Percentiles rank a stretch among this genome's conserved stretches.
Conservation (phyloP, 1,140 invertebrate genomes). For the Neotoxoptera formosana region DNA sequence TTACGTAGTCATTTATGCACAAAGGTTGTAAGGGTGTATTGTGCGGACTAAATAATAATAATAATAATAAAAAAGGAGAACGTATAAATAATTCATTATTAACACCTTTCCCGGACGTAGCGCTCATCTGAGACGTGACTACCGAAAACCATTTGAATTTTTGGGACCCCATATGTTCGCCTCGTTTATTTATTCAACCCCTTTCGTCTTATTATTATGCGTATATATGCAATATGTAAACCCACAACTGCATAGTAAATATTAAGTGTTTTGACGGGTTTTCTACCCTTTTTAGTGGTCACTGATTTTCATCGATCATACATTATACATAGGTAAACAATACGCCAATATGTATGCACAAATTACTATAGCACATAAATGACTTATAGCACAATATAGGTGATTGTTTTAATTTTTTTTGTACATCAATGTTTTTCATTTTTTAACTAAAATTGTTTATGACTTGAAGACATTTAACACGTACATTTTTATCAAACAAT, state of each 20-base stretch:
- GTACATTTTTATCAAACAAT: too few relatives aligned
- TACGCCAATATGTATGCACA: not conserved
- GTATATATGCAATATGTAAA: not conserved
- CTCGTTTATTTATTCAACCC: slow-evolving; percentile 29
- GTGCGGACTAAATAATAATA: not conserved
- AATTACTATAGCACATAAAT: too few relatives aligned
- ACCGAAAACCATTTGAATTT: slow-evolving; percentile 37
- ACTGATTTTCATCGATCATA: not conserved
- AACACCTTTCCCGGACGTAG: slow-evolving; percentile 49
- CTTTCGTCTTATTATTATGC: not conserved
- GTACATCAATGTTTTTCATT: too few relatives aligned
- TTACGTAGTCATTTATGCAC: slow-evolving; percentile 48
- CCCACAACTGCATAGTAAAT: not conserved
- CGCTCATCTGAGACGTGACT: slow-evolving; percentile 50
- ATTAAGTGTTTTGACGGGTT: slow-evolving; percentile 3
- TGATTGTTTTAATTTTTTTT: too few relatives aligned
- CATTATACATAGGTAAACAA: not conserved
- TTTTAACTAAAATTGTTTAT: too few relatives aligned
- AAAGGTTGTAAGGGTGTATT: slow-evolving; percentile 24
- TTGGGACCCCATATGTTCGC: slow-evolving; percentile 20
- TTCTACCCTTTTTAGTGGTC: not conserved
- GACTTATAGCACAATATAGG: too few relatives aligned
- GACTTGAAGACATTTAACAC: too few relatives aligned
- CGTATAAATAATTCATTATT: slow-evolving; percentile 49
- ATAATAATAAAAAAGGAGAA: slow-evolving; percentile 12